Evolutionary conservation across 2,797 vertebrate genomes (phyloP), one percentile per base, ranked within the genome.

Genomic region (Gymnothorax reevesii): DNA sequence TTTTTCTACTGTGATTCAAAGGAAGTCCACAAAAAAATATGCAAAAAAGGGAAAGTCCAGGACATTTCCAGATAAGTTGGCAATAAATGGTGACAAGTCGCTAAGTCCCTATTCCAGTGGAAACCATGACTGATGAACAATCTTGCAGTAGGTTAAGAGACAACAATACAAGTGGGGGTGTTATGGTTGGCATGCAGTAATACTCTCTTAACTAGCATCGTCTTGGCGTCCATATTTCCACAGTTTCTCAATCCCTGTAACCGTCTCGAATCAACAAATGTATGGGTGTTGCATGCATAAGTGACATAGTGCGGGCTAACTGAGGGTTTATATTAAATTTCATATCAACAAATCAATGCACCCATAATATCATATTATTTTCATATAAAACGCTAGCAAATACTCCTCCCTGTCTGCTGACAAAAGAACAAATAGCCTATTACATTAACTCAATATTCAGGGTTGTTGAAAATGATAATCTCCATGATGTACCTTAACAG

Each of bases 31-130:
- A 80, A 54, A 80, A 54, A 20, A 54, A n/a, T 27, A 80, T n/a
- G 77, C 7, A 52, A 77, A 42, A 80, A 80, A 80, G 77, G 77
- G 77, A 52, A 80, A n/a, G 77, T 55, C 20, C 77, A 80, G 22
- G 20, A 80, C 6, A 55, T 80, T 80, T 80, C 49, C n/a, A n/a
- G 49, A 55, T 49, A 80, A 80, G 15, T 17, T 55, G 6, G 13
- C 20, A 77, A 42, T 49, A 22, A 55, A 54, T 80, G 77, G 49
- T 80, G 5, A 55, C 55, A 54, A 54, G 27, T 17, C 52, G 69
- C 77, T 33, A 22, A 10, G 8, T 80, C 49, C 6, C 52, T 80
- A 8, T 20, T 54, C 17, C 75, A 52, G 75, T 79, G 75, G 75
- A 79, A 79, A 49, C 54, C 49, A 54, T 49, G 17, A 52, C 33